Conservation (phyloP, 1,140 invertebrate genomes). For the Zaprionus ghesquierei region DNA sequence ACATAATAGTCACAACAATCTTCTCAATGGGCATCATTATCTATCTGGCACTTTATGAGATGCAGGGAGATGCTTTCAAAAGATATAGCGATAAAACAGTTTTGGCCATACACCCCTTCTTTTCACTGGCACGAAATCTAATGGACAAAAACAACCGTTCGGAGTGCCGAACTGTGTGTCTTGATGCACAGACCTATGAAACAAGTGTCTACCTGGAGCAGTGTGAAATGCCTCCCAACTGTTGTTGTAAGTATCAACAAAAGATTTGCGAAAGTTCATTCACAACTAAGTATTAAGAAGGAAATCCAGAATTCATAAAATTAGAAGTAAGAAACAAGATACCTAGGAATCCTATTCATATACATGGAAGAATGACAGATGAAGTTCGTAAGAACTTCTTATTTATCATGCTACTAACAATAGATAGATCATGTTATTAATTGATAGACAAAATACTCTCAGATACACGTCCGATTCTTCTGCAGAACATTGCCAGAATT, state of each 20-base stretch:
- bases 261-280: background rate
- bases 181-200: conserved; percentile 34
- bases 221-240: conserved; percentile 35
- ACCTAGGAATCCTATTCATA: too few relatives aligned
- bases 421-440: too few relatives aligned
- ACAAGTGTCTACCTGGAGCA: conserved; percentile 47
- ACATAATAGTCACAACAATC: conserved; percentile 16
- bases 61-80: background rate
- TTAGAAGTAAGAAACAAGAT: background rate
- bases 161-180: conserved; percentile 1
- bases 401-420: too few relatives aligned
- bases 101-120: conserved; percentile 32
- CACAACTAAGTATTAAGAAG: background rate
- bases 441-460: too few relatives aligned
- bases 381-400: too few relatives aligned
- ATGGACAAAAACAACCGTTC: background rate
- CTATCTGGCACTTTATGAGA: background rate
- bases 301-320: background rate
- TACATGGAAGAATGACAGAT: too few relatives aligned
- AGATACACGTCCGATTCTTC: too few relatives aligned
- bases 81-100: background rate
- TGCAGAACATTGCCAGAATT: too few relatives aligned
- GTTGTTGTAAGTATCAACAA: conserved; percentile 39
- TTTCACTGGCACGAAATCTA: conserved; percentile 20
- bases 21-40: conserved; percentile 30